Conservation (phyloP, 2,888 invertebrate genomes). For the Orchesellides sinensis region DNA sequence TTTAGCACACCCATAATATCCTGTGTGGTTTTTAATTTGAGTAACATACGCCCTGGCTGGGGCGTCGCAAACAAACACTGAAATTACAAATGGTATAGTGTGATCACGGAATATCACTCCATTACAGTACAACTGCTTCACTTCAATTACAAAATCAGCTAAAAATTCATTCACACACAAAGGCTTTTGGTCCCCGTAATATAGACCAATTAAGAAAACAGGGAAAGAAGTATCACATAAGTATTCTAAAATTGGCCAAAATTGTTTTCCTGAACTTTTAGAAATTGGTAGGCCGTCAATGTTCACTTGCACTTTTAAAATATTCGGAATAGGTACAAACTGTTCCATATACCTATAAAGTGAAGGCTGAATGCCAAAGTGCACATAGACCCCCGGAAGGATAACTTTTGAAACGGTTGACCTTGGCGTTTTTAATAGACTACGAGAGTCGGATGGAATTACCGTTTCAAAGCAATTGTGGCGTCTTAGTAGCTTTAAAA, state of each 20-base stretch:
- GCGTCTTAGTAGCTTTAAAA: neutral
- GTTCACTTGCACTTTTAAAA: neutral
- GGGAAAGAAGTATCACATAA: neutral
- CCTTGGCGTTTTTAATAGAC: neutral
- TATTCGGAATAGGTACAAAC: neutral
- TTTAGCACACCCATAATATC: conserved; percentile 4
- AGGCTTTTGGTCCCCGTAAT: neutral
- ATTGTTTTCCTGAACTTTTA: neutral
- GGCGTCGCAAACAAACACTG: conserved; percentile 12
- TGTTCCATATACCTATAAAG: neutral
- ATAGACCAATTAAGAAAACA: neutral
- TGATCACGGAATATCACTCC: neutral
- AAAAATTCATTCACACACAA: neutral
- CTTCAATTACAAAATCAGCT: neutral
- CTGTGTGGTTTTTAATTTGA: conserved; percentile 7
- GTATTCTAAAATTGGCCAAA: conserved; percentile 8
- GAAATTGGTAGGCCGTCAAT: conserved; percentile 13
- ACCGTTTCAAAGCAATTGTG: neutral
- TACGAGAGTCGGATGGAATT: neutral
- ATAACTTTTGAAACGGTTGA: neutral
- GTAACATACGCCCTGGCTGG: conserved; percentile 16
- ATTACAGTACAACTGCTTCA: neutral
- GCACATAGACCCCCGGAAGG: neutral
- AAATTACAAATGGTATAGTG: neutral
- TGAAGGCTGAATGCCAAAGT: neutral